Evolutionary conservation across 2,797 vertebrate species (phyloP).

Genomic region (Austrolebias charrua): DNA sequence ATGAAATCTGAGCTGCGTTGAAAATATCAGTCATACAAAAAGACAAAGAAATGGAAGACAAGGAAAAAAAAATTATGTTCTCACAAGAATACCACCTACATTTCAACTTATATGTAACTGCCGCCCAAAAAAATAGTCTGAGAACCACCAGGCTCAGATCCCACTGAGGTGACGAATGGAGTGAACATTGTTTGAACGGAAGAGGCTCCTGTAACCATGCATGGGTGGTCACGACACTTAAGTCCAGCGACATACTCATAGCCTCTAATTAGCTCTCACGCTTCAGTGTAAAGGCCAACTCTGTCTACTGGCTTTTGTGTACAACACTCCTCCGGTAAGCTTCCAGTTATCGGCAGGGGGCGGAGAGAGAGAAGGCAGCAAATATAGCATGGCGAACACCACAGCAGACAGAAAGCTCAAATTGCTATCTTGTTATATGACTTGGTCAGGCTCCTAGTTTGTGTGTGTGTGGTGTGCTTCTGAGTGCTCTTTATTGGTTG

Average conservation of each 20-base stretch:
- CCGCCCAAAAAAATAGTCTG: no score
- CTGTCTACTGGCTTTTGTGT: conserved; percentile 62
- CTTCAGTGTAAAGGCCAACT: conserved; percentile 67
- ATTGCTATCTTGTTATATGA: no score
- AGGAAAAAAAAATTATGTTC: no score
- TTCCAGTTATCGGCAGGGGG: conserved; percentile 35
- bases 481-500: conserved; percentile 8
- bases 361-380: not conserved
- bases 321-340: conserved; percentile 53
- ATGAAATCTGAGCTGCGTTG: no score
- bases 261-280: conserved; percentile 64
- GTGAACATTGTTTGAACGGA: conserved; percentile 16
- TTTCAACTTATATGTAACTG: no score
- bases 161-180: conserved; percentile 29
- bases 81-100: no score
- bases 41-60: no score
- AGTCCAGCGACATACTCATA: conserved; percentile 58
- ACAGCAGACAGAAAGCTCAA: not conserved
- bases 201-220: conserved; percentile 29
- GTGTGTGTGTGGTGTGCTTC: not conserved
- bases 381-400: conserved; percentile 7
- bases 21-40: no score
- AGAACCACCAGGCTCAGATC: no score
- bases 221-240: conserved; percentile 41
- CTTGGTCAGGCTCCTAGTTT: not conserved